phyloP scores from a whole-genome alignment of 2,888 invertebrate species.

The Apodemia duryi region DNA sequence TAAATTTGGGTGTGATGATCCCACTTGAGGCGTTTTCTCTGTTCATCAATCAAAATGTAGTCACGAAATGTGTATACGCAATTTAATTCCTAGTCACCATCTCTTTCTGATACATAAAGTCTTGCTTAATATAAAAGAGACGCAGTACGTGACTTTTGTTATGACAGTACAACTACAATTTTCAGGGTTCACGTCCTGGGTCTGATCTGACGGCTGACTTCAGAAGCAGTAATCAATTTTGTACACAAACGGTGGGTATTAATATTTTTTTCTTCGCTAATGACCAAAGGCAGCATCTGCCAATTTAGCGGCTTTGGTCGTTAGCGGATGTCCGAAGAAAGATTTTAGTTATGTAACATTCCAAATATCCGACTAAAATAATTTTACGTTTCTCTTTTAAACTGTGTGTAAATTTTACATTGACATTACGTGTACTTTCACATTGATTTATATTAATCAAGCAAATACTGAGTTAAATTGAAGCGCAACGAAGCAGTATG shows the following conservation, averaged over 20 bases:
- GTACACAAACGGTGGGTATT: conserved; percentile 71
- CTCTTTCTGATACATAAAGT: conserved; percentile 42
- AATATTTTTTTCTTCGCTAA: conserved; percentile 70
- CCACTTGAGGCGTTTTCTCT: conserved; percentile 76
- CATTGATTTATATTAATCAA: too few species aligned
- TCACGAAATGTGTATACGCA: conserved; percentile 55
- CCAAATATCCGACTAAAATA: background rate
- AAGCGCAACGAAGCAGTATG: too few species aligned
- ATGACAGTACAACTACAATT: conserved; percentile 60
- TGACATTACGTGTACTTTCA: too few species aligned
- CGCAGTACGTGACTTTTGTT: conserved; percentile 46
- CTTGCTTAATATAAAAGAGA: conserved; percentile 21
- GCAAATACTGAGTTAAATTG: too few species aligned
- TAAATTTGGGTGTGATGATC: conserved; percentile 76
- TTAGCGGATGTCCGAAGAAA: conserved; percentile 65
- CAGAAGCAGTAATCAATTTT: conserved; percentile 77
- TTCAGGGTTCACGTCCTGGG: conserved; percentile 67
- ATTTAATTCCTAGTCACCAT: conserved; percentile 58
- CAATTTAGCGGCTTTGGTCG: conserved; percentile 58
- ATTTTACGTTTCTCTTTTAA: background rate
- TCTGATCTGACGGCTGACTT: conserved; percentile 59
- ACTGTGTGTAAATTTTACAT: too few species aligned
- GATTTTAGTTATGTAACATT: conserved; percentile 27
- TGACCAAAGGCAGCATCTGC: conserved; percentile 74
- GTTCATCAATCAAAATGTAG: conserved; percentile 73